A percentile compares a stretch with the other conserved stretches of the same genome.
Conservation (phyloP, 2,888 invertebrate genomes). For the Syrista parreyssii region DNA sequence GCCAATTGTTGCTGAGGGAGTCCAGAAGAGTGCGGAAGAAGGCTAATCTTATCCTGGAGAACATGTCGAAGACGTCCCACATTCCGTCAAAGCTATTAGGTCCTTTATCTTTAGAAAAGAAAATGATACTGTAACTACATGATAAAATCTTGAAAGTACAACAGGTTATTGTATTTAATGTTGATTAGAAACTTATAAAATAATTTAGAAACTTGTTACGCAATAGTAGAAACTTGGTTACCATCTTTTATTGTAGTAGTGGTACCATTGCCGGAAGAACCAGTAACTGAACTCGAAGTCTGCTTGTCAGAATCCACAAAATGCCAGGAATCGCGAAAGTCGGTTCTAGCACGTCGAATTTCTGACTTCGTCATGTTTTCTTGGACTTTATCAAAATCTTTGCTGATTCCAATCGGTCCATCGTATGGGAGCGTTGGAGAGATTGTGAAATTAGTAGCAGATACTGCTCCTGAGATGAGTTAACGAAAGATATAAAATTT, state of each 20-base stretch:
- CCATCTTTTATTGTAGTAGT: neutral
- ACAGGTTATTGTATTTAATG: neutral
- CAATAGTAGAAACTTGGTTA: neutral
- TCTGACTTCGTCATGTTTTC: conserved; percentile 19
- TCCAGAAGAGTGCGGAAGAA: conserved; percentile 47
- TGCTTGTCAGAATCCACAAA: conserved; percentile 25
- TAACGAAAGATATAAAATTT: neutral
- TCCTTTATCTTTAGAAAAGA: neutral
- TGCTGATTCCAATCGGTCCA: conserved; percentile 8
- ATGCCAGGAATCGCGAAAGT: conserved; percentile 22
- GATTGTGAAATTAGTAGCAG: conserved; percentile 36
- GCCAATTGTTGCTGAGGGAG: conserved; percentile 30
- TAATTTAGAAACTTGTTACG: neutral
- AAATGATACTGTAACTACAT: neutral
- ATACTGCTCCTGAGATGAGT: conserved; percentile 30
- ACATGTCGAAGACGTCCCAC: conserved; percentile 47
- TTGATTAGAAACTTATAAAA: neutral
- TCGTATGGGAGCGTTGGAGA: conserved; percentile 23
- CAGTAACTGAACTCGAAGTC: neutral
- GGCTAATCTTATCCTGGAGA: conserved; percentile 43
- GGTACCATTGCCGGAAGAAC: neutral
- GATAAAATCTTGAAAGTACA: neutral
- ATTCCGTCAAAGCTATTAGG: conserved; percentile 25
- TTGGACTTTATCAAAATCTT: conserved; percentile 22
- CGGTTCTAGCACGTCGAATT: conserved; percentile 10